These are phyloP conservation scores for Hydrocynus forskahlii DNA, from an alignment of 2,797 vertebrate genomes.

Conservation along the genomic window DNA sequence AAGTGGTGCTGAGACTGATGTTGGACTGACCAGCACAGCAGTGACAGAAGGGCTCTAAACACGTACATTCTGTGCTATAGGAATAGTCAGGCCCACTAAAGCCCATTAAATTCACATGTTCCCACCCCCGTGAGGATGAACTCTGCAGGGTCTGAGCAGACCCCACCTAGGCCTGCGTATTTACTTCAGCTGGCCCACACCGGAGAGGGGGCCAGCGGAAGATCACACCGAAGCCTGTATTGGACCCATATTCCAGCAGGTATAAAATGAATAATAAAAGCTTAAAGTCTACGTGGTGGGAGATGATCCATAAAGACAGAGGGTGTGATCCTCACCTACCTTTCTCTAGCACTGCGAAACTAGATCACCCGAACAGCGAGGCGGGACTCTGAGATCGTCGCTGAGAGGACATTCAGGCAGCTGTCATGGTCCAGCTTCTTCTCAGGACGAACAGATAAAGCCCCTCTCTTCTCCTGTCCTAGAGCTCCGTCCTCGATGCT, in stretches of 20 bases:
- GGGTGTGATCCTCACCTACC: slow-evolving; percentile 20
- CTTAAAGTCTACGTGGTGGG: no score
- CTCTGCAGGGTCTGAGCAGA: neutral
- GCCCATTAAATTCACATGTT: neutral
- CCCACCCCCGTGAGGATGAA: neutral
- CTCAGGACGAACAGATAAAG: neutral
- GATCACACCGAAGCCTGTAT: no score
- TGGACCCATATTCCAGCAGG: no score
- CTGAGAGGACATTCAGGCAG: neutral
- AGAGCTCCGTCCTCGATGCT: neutral
- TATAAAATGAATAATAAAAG: no score
- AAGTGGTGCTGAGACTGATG: neutral
- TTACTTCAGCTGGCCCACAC: neutral
- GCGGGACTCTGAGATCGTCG: slow-evolving; percentile 24
- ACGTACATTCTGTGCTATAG: neutral
- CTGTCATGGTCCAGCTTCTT: neutral
- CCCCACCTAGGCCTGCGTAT: slow-evolving; percentile 14
- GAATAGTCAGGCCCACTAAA: neutral
- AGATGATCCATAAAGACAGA: no score
- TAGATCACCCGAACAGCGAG: slow-evolving; percentile 24
- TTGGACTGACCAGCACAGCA: neutral
- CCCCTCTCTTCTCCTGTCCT: no score
- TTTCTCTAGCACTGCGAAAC: neutral
- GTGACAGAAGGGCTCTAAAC: neutral
- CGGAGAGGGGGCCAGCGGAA: neutral